Evolutionary conservation across 2,797 vertebrate species (phyloP).

Genomic region (Trichosurus vulpecula): DNA sequence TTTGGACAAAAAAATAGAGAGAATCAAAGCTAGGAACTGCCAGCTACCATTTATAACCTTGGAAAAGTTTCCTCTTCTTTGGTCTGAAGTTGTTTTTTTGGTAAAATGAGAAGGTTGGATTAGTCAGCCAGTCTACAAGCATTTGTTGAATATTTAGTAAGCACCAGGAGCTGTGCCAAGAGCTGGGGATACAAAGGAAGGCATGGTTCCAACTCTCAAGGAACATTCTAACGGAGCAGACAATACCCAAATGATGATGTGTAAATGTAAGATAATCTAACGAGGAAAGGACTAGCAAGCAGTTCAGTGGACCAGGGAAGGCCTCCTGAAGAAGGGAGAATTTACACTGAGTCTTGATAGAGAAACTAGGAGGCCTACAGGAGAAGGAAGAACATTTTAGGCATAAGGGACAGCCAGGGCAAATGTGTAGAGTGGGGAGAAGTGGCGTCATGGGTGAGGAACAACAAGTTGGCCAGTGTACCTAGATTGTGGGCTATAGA

Average conservation of each 20-base stretch:
- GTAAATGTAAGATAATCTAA: background rate
- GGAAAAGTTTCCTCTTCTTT: background rate
- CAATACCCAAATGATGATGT: background rate
- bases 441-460: background rate
- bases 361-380: background rate
- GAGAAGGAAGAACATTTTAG: background rate
- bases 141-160: no score
- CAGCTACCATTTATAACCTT: background rate
- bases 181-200: background rate
- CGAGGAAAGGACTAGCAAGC: background rate
- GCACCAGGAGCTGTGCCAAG: background rate
- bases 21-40: background rate
- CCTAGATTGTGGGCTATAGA: background rate
- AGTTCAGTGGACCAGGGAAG: background rate
- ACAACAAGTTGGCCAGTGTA: background rate
- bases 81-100: background rate
- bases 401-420: background rate
- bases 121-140: background rate
- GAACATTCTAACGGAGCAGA: background rate
- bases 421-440: background rate
- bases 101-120: background rate
- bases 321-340: background rate
- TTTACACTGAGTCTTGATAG: background rate
- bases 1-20: background rate
- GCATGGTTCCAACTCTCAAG: background rate